Percentiles rank a stretch among this genome's conserved stretches.
These are phyloP conservation scores for Carassius gibelio DNA, from an alignment of 2,113 vertebrate genomes.

Conservation along the genomic window DNA sequence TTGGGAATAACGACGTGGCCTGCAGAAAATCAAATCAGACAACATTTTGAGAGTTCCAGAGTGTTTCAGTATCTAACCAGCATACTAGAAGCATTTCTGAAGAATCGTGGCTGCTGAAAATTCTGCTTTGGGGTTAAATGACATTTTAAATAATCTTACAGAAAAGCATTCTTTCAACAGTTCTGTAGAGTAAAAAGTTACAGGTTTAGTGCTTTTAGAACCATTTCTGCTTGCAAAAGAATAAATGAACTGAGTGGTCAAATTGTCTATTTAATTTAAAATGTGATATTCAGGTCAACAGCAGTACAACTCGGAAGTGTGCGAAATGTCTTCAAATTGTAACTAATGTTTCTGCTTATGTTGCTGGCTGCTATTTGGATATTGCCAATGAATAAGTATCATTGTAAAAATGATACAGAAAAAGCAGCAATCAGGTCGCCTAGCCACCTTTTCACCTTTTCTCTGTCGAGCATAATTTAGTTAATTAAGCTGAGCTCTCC, in stretches of 20 bases:
- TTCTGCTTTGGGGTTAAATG: no score
- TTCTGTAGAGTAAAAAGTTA: background rate
- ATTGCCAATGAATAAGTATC: no score
- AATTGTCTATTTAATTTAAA: no score
- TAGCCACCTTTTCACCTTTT: background rate
- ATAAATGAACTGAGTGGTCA: background rate
- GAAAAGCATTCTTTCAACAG: background rate
- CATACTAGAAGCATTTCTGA: background rate
- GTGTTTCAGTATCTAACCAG: no score
- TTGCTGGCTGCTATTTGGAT: no score
- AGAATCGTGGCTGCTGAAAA: background rate
- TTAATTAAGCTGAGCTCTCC: background rate
- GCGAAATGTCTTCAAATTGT: no score
- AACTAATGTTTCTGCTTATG: no score
- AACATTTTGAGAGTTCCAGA: background rate
- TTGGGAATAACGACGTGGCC: slow-evolving; percentile 90
- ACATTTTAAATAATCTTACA: no score
- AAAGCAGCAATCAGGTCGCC: background rate
- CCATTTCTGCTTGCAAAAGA: background rate
- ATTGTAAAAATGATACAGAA: background rate
- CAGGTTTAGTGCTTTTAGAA: background rate
- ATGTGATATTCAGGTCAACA: no score
- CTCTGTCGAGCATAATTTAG: background rate
- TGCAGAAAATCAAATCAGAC: slow-evolving; percentile 54
- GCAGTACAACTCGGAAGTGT: no score